A percentile compares a stretch with the other conserved stretches of the same genome.
Evolutionary conservation across 2,797 vertebrate species (phyloP).

Genomic region (Labroides dimidiatus): DNA sequence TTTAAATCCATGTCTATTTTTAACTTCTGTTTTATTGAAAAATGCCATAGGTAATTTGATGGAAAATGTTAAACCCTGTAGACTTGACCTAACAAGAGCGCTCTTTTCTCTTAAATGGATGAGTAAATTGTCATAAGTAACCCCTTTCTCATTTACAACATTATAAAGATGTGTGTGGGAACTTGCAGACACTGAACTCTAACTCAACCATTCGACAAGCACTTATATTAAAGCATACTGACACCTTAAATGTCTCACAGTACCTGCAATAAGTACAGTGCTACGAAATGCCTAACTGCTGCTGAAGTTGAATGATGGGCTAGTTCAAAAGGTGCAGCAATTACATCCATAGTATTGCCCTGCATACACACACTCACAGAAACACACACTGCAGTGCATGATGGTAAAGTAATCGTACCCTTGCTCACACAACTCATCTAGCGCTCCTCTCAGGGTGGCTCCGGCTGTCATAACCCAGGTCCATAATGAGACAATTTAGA

Average conservation of each 20-base stretch:
- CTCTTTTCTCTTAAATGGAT: neutral
- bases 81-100: neutral
- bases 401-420: conserved; percentile 76
- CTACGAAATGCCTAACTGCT: conserved; percentile 27
- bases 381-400: conserved; percentile 43
- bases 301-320: conserved; percentile 48
- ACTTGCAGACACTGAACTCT: conserved; percentile 5
- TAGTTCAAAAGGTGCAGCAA: conserved; percentile 49
- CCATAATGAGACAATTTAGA: conserved; percentile 85
- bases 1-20: neutral
- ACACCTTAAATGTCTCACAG: conserved; percentile 38
- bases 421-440: conserved; percentile 72
- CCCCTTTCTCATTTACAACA: neutral
- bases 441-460: conserved; percentile 58
- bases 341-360: conserved; percentile 34
- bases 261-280: conserved; percentile 43
- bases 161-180: neutral
- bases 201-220: conserved; percentile 8
- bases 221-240: conserved; percentile 16
- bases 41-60: too few species aligned
- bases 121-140: conserved; percentile 8
- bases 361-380: conserved; percentile 11
- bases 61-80: neutral
- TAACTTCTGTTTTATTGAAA: neutral
- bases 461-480: conserved; percentile 77